phyloP scores from a whole-genome alignment of 2,888 invertebrate species.

The Pegoplata infirma region DNA sequence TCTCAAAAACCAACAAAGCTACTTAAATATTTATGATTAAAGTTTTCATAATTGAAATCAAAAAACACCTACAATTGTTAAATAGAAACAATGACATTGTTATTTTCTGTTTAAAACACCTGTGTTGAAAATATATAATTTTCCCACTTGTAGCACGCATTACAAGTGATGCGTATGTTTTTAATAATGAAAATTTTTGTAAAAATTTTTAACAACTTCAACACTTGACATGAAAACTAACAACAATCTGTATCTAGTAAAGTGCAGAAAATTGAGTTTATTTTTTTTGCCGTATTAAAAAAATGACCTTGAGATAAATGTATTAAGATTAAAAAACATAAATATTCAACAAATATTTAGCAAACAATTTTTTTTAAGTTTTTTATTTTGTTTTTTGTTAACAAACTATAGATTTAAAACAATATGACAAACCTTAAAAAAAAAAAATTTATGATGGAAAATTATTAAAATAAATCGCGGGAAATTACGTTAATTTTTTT shows the following conservation, averaged over 20 bases:
- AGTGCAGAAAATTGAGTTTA: slow-evolving; percentile 16
- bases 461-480: not conserved
- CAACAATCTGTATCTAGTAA: not conserved
- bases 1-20: not conserved
- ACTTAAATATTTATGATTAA: slow-evolving; percentile 35
- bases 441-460: not conserved
- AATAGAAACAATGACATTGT: slow-evolving; percentile 49
- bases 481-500: not conserved
- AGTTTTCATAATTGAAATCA: slow-evolving; percentile 39
- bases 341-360: not conserved
- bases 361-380: too few relatives aligned
- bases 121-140: slow-evolving; percentile 25
- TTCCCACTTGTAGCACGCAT: slow-evolving; percentile 44
- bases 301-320: slow-evolving; percentile 45
- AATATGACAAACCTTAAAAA: slow-evolving; percentile 17
- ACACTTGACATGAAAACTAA: not conserved
- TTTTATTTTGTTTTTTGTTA: too few relatives aligned
- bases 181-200: slow-evolving; percentile 12
- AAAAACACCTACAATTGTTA: slow-evolving; percentile 48
- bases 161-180: slow-evolving; percentile 30
- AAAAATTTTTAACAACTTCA: slow-evolving; percentile 7
- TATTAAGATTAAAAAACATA: slow-evolving; percentile 25
- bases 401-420: not conserved
- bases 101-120: slow-evolving; percentile 34
- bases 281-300: not conserved